A percentile compares a stretch with the other conserved stretches of the same genome.
Evolutionary conservation across 1,140 invertebrate species (phyloP).

Genomic region (Galendromus occidentalis): DNA sequence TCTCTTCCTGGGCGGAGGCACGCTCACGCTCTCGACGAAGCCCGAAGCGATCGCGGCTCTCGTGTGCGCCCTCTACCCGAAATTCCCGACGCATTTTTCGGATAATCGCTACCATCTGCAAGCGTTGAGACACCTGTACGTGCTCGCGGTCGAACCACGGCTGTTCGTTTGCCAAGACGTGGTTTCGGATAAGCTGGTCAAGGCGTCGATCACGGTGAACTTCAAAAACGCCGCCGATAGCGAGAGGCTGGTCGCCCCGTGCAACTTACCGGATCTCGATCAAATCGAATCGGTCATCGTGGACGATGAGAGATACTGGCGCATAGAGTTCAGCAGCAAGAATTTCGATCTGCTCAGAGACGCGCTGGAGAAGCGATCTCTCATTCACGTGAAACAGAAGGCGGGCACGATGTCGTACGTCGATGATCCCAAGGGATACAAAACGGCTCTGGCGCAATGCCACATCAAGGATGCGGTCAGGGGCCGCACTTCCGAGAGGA

Average conservation of each 20-base stretch:
- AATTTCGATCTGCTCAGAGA: slow-evolving; percentile 27
- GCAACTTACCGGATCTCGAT: slow-evolving; percentile 59
- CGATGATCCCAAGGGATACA: slow-evolving; percentile 50
- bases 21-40: slow-evolving; percentile 62
- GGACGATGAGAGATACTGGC: slow-evolving; percentile 46
- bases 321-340: slow-evolving; percentile 52
- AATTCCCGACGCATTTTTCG: slow-evolving; percentile 84
- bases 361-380: slow-evolving; percentile 44
- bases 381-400: slow-evolving; percentile 63
- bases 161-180: slow-evolving; percentile 68
- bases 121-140: slow-evolving; percentile 84
- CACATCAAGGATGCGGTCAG: slow-evolving; percentile 53
- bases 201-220: slow-evolving; percentile 48
- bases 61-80: slow-evolving; percentile 80
- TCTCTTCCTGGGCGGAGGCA: slow-evolving; percentile 75
- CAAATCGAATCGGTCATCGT: slow-evolving; percentile 41
- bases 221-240: slow-evolving; percentile 33
- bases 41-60: slow-evolving; percentile 65
- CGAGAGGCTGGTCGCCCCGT: slow-evolving; percentile 49
- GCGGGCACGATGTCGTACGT: slow-evolving; percentile 67
- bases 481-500: slow-evolving; percentile 38
- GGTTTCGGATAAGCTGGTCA: slow-evolving; percentile 50
- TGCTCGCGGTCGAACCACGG: slow-evolving; percentile 69
- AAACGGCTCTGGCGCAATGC: slow-evolving; percentile 42
- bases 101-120: slow-evolving; percentile 91